A percentile compares a stretch with the other conserved stretches of the same genome.
phyloP scores from a whole-genome alignment of 2,113 vertebrate genomes.

The Hucho hucho region DNA sequence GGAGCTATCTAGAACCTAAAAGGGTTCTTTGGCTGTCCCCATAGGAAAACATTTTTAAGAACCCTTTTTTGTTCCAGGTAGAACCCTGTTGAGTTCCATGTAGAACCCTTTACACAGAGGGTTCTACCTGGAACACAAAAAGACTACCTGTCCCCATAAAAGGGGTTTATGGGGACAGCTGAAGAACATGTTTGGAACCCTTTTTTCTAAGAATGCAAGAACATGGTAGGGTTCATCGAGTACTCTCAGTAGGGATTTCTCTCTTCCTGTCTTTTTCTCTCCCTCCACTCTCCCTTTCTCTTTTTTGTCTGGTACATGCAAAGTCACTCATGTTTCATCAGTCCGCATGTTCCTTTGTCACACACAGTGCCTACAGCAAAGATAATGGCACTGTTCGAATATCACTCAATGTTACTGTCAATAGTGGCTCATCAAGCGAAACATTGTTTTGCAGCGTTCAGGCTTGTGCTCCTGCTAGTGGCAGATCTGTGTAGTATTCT shows the following conservation, averaged over 20 bases:
- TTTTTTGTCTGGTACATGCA: neutral
- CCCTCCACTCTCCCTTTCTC: neutral
- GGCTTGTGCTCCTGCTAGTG: neutral
- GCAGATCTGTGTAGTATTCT: neutral
- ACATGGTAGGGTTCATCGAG: neutral
- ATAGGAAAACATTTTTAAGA: no score
- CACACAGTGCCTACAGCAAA: neutral
- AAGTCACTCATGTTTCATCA: neutral
- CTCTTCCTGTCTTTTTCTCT: neutral
- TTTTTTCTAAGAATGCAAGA: no score
- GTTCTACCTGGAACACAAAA: no score
- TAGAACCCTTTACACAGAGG: no score
- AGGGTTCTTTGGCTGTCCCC: no score
- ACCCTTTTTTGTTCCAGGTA: no score
- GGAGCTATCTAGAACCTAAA: no score
- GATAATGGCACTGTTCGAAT: neutral
- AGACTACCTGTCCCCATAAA: no score
- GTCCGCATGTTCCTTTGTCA: neutral
- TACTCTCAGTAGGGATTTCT: neutral
- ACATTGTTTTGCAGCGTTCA: neutral
- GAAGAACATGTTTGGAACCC: no score
- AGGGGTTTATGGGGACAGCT: no score
- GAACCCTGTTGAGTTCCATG: no score
- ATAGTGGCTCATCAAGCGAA: neutral
- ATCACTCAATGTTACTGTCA: neutral